phyloP scores from a whole-genome alignment of 2,113 vertebrate species.

The Seriola dumerili region DNA sequence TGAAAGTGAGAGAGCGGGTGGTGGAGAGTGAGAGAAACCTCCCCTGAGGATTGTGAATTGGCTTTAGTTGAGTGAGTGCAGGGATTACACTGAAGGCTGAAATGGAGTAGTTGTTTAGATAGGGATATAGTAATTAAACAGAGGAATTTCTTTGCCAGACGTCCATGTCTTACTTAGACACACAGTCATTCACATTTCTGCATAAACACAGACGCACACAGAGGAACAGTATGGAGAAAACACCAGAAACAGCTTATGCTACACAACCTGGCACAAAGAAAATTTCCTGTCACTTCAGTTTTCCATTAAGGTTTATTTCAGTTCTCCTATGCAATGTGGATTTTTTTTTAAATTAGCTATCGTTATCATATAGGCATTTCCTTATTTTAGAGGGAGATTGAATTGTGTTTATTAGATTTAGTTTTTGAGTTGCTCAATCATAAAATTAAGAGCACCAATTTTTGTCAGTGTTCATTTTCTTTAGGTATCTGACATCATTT shows the following conservation, averaged over 20 bases:
- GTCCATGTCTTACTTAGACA: constrained; percentile 44
- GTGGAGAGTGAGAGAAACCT: constrained; percentile 29
- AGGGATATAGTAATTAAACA: constrained; percentile 81
- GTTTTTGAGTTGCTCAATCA: too few relatives aligned
- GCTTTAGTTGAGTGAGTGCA: constrained; percentile 75
- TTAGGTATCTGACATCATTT: background rate
- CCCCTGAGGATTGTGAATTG: constrained; percentile 68
- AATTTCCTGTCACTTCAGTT: background rate
- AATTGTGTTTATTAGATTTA: background rate
- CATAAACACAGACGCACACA: constrained; percentile 42
- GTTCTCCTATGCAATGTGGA: background rate
- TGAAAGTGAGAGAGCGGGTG: background rate
- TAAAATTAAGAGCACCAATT: too few relatives aligned
- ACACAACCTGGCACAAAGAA: background rate
- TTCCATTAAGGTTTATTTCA: background rate
- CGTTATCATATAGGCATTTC: background rate
- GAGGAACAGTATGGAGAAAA: constrained; percentile 28
- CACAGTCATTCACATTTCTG: constrained; percentile 38
- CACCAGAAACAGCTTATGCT: background rate
- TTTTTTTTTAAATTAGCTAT: background rate
- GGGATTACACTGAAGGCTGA: constrained; percentile 75
- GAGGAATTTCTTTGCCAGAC: constrained; percentile 66
- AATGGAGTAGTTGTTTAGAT: constrained; percentile 80
- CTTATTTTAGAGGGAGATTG: background rate
- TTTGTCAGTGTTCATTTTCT: background rate